Percentiles rank a stretch among this genome's conserved stretches.
Conservation (phyloP, 2,888 invertebrate genomes). For the Subacronicta megacephala region DNA sequence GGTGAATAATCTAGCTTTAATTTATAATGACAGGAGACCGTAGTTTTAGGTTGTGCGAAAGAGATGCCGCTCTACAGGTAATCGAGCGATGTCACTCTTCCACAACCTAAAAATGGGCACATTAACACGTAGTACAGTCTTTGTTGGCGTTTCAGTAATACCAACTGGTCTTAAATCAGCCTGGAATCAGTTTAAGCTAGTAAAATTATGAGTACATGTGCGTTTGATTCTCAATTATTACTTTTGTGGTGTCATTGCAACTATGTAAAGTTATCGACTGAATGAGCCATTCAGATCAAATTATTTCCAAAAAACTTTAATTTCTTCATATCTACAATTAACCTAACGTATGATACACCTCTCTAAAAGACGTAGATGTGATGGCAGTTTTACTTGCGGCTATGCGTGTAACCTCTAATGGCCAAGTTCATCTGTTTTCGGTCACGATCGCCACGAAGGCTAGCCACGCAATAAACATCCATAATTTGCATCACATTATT, state of each 20-base stretch:
- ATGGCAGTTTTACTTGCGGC: constrained; percentile 34
- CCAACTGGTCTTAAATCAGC: background rate
- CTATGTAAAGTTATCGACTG: background rate
- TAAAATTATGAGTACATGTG: background rate
- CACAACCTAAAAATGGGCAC: no score
- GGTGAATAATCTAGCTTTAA: constrained; percentile 77
- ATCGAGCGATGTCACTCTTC: no score
- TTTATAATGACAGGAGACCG: constrained; percentile 73
- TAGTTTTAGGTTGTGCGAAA: no score
- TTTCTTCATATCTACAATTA: constrained; percentile 39
- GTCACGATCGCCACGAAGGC: constrained; percentile 73
- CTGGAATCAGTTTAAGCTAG: background rate
- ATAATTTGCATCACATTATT: constrained; percentile 58
- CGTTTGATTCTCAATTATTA: background rate
- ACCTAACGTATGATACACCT: constrained; percentile 11
- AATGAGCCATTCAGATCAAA: background rate
- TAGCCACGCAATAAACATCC: constrained; percentile 69
- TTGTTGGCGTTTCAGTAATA: no score
- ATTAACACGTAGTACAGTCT: no score
- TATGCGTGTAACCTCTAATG: constrained; percentile 38
- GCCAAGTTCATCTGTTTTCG: constrained; percentile 67
- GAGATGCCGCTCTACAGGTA: no score
- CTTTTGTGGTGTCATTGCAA: constrained; percentile 11
- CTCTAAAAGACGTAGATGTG: constrained; percentile 20
- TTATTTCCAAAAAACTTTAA: constrained; percentile 9